Conservation (phyloP, 1,140 invertebrate genomes). For the Drosophila takahashii region DNA sequence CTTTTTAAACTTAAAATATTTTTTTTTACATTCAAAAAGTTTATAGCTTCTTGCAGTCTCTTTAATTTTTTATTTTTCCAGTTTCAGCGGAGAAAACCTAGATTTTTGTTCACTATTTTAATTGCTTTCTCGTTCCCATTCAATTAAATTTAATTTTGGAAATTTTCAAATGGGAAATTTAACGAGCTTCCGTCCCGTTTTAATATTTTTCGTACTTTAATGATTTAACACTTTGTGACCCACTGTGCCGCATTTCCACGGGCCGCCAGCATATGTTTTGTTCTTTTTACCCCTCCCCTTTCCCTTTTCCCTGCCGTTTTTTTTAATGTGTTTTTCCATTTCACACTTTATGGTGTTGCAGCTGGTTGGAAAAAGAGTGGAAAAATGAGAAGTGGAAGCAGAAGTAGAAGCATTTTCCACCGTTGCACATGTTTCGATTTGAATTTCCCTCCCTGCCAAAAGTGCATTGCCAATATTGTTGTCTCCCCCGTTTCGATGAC, state of each 20-base stretch:
- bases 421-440: conserved; percentile 43
- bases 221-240: conserved; percentile 24
- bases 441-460: conserved; percentile 39
- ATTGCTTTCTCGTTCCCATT: conserved; percentile 35
- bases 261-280: conserved; percentile 31
- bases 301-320: not conserved
- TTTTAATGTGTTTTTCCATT: conserved; percentile 53
- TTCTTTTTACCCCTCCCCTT: conserved; percentile 20
- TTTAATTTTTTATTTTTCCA: not conserved
- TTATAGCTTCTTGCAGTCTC: not conserved
- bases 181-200: not conserved
- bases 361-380: conserved; percentile 19
- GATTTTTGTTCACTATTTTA: not conserved
- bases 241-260: conserved; percentile 33
- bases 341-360: conserved; percentile 47
- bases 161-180: not conserved
- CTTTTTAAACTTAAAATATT: not conserved
- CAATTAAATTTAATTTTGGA: conserved; percentile 15
- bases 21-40: not conserved
- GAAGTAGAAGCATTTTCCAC: conserved; percentile 26
- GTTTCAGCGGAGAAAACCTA: not conserved
- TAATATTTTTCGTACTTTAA: conserved; percentile 5
- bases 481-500: conserved; percentile 30
- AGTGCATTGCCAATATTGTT: conserved; percentile 63
- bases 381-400: not conserved